phyloP scores from a whole-genome alignment of 2,888 invertebrate species.

The Drosophila neonasuta region DNA sequence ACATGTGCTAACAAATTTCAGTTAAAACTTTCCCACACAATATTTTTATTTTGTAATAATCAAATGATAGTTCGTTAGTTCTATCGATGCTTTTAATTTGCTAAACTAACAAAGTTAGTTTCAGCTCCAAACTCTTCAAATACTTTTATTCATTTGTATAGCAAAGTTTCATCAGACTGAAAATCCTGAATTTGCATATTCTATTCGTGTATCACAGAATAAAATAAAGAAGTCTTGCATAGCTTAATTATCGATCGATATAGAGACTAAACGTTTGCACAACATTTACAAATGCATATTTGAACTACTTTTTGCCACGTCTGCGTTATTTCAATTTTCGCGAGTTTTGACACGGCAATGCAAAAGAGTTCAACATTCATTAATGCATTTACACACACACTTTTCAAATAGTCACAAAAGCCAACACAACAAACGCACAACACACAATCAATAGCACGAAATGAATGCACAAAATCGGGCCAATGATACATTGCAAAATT shows the following conservation, averaged over 20 bases:
- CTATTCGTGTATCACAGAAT: neutral
- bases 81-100: neutral
- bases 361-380: conserved; percentile 54
- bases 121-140: no score
- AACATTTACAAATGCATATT: neutral
- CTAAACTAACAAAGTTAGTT: neutral
- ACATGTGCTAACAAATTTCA: neutral
- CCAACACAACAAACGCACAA: conserved; percentile 1
- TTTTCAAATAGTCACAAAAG: conserved; percentile 51
- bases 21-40: neutral
- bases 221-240: neutral
- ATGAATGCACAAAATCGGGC: conserved; percentile 31
- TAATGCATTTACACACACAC: conserved; percentile 74
- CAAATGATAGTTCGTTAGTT: neutral
- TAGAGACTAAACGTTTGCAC: neutral
- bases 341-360: conserved; percentile 35
- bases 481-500: conserved; percentile 36
- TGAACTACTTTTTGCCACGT: neutral
- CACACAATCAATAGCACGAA: conserved; percentile 14
- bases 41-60: no score
- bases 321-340: conserved; percentile 21
- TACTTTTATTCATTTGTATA: neutral
- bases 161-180: no score
- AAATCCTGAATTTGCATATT: neutral
- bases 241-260: neutral